phyloP scores from a whole-genome alignment of 1,140 invertebrate species.

The Drosophila neocordata region DNA sequence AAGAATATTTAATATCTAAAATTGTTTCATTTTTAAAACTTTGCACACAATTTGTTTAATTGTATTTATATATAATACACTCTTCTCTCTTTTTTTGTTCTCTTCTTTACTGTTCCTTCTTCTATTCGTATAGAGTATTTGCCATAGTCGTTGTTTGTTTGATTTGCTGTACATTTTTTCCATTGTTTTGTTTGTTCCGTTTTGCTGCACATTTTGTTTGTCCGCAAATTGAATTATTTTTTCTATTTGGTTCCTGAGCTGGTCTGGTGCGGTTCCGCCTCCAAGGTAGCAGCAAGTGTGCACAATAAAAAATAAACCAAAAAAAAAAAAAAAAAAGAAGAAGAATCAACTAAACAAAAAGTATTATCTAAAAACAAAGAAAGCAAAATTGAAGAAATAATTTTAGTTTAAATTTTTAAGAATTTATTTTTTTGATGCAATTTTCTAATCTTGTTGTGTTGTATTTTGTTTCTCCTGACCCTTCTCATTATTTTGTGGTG shows the following conservation, averaged over 20 bases:
- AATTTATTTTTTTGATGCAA: background rate
- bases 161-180: background rate
- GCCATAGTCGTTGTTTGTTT: constrained; percentile 6
- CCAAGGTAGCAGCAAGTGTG: background rate
- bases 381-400: background rate
- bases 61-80: background rate
- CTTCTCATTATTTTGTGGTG: background rate
- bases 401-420: constrained; percentile 5
- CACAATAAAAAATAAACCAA: background rate
- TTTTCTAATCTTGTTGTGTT: background rate
- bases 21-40: too few relatives aligned
- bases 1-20: too few relatives aligned
- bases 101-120: background rate
- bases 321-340: background rate
- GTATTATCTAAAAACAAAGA: background rate
- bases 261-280: constrained; percentile 16
- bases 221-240: constrained; percentile 71
- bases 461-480: background rate
- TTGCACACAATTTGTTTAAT: background rate
- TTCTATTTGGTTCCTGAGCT: constrained; percentile 22
- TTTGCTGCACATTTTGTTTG: constrained; percentile 51
- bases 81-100: background rate
- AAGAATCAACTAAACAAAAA: background rate
- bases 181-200: constrained; percentile 26
- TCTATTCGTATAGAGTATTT: constrained; percentile 11